phyloP scores from a whole-genome alignment of 2,888 invertebrate species.

The Conops quadrifasciatus region DNA sequence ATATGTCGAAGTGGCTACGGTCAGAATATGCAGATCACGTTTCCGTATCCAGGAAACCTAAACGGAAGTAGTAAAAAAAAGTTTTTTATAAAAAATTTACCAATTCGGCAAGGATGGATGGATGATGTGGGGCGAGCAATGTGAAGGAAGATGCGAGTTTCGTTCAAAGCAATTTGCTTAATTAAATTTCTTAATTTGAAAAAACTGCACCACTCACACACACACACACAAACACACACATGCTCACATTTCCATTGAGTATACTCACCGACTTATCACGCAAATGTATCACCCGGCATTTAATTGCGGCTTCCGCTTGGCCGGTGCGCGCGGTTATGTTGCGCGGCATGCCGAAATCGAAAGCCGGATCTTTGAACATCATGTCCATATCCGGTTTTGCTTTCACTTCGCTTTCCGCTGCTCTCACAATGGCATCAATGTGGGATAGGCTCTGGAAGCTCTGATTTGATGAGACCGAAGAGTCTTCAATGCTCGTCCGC shows the following conservation, averaged over 20 bases:
- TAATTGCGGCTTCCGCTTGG: conserved; percentile 82
- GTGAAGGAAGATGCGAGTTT: not conserved
- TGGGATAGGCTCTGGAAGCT: conserved; percentile 59
- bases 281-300: conserved; percentile 86
- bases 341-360: conserved; percentile 84
- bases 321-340: conserved; percentile 88
- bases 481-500: conserved; percentile 32
- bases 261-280: conserved; percentile 82
- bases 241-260: not conserved
- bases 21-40: conserved; percentile 61
- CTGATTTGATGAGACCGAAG: conserved; percentile 48
- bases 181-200: not conserved
- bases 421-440: conserved; percentile 41
- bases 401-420: conserved; percentile 33
- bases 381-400: conserved; percentile 40
- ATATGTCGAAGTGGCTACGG: conserved; percentile 60
- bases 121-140: not conserved
- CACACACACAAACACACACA: not conserved
- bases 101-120: conserved; percentile 40
- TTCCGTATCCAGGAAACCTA: conserved; percentile 63
- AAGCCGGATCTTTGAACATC: conserved; percentile 67
- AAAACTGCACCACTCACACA: not conserved
- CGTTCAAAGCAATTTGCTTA: not conserved
- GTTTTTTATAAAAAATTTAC: conserved; percentile 42
- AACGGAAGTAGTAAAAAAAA: conserved; percentile 31